Conservation (phyloP, 2,113 vertebrate species). For the Microtus oregoni region DNA sequence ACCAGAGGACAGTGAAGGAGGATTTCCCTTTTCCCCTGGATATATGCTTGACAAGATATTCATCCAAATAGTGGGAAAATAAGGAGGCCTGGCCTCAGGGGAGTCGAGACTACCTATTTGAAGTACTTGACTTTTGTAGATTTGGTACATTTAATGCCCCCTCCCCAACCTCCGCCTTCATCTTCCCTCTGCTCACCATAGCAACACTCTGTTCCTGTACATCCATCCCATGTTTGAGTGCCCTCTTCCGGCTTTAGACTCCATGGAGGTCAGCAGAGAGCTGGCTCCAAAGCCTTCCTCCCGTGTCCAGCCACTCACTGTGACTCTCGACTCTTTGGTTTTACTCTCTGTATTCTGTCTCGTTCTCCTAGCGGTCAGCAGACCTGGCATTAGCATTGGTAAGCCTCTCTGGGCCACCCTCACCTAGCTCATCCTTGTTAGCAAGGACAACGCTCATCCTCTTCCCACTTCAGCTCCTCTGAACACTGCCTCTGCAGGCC, state of each 20-base stretch:
- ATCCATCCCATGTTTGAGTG: background rate
- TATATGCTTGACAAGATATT: background rate
- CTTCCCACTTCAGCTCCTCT: background rate
- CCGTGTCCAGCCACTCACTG: background rate
- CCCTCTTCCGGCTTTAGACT: background rate
- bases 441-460: background rate
- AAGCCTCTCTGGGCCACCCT: background rate
- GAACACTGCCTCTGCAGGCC: background rate
- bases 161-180: background rate
- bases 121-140: background rate
- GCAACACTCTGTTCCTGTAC: background rate
- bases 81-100: background rate
- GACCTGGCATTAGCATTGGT: background rate
- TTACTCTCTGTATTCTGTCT: background rate
- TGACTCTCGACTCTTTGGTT: background rate
- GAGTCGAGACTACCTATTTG: background rate
- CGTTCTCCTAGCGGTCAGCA: background rate
- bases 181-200: background rate
- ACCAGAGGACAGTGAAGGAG: background rate
- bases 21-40: background rate
- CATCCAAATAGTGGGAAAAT: background rate
- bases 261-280: background rate
- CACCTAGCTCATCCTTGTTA: background rate
- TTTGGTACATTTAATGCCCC: background rate
- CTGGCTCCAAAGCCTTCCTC: background rate